A percentile compares a stretch with the other conserved stretches of the same genome.
Conservation (phyloP, 2,113 vertebrate genomes). For the Gallinago undulata region DNA sequence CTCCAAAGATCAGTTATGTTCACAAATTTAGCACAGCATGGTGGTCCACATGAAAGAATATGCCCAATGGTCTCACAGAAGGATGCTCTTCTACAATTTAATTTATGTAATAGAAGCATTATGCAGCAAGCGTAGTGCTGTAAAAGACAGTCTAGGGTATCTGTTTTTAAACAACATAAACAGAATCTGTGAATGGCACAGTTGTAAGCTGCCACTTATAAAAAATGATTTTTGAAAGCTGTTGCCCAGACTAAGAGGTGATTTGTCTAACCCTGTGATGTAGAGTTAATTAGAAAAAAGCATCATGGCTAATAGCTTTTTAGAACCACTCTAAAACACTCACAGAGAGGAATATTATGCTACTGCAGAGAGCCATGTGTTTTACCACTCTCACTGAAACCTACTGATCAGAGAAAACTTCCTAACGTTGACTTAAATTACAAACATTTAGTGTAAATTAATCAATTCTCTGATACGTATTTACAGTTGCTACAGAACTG, state of each 20-base stretch:
- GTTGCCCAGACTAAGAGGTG: slow-evolving; percentile 38
- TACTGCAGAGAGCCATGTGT: slow-evolving; percentile 48
- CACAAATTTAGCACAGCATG: neutral
- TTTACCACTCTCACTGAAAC: slow-evolving; percentile 26
- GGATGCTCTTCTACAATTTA: neutral
- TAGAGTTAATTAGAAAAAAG: slow-evolving; percentile 61
- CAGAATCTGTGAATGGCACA: slow-evolving; percentile 35
- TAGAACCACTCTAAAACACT: slow-evolving; percentile 57
- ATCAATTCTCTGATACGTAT: neutral
- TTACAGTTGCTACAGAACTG: neutral
- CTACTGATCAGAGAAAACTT: slow-evolving; percentile 43
- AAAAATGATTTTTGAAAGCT: slow-evolving; percentile 58
- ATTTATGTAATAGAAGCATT: slow-evolving; percentile 16
- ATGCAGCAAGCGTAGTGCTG: slow-evolving; percentile 7
- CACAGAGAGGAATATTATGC: slow-evolving; percentile 48
- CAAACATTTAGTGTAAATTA: neutral
- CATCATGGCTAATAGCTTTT: slow-evolving; percentile 60
- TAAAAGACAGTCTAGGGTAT: neutral
- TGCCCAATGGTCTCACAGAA: neutral
- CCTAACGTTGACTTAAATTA: neutral
- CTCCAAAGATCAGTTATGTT: neutral
- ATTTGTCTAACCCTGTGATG: slow-evolving; percentile 51
- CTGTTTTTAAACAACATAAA: slow-evolving; percentile 39
- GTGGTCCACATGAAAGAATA: neutral
- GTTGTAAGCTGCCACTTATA: slow-evolving; percentile 51